Base-by-base conservation (phyloP, 2,113 vertebrate species). In the Murina feae region DNA sequence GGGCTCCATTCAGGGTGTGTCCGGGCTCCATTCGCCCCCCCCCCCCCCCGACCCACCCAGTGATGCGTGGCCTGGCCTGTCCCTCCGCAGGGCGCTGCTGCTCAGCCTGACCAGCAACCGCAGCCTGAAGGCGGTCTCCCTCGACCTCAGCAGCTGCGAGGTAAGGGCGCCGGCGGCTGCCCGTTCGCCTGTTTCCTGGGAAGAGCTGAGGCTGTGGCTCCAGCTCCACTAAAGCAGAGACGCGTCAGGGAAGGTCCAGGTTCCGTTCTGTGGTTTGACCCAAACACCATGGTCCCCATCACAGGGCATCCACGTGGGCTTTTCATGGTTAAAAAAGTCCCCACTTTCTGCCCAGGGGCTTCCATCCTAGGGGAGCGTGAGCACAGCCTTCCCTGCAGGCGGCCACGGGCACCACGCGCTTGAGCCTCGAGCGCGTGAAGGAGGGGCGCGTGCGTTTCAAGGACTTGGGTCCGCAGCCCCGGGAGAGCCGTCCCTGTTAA, bases 101-200 rank as follows among this genome's bases (percentile, higher is more conserved):
- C 98, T 99, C 71, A 99, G 99, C 93, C 98, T 99, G 98, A 99
- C 99, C 96, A 99, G 99, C 98, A 99, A 99, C 96, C 98, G 98
- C 95, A 99, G 98, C 96, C 93, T 99, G 95, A 99, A 99, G 96
- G 99, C 99, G 17, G 99, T 99, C 74, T 99, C 99, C 76, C 97
- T 99, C 55, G 99, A 99, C 97, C 99, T 99, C 97, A 99, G 99
- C 98, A 99, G 98, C 98, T 99, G 99, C 97, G 99, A 99, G 99
- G 99, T 99, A 98, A 98, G 98, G 83, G 80, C 68, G 83, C 55
- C 93, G 74, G 14, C 68, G n/a, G n/a, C 2, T 20, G 7, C 2
- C 0, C 28, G 10, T 8, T 5, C 1, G 23, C 23, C 58, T 28
- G 23, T 10, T 28, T 60, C 58, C 58, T 9, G 58, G 58, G 23